Evolutionary conservation across 2,888 invertebrate species (phyloP).

Genomic region (Drosophila ustulata): DNA sequence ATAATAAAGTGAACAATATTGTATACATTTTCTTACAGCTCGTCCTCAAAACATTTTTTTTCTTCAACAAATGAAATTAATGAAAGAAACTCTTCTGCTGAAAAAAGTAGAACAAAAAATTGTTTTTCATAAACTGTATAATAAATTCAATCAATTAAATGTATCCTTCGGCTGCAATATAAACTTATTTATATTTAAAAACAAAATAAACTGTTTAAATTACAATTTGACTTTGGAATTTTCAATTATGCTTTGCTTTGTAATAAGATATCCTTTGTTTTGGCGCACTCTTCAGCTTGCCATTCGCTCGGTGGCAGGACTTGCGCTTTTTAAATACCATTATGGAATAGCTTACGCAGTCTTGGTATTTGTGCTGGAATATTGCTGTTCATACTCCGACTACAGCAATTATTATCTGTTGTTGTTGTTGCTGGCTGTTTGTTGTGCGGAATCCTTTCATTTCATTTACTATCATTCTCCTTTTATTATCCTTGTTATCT

Average conservation of each 20-base stretch:
- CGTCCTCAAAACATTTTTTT: too few relatives aligned
- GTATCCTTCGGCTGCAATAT: too few relatives aligned
- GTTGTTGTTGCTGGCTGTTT: neutral
- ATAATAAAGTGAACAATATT: too few relatives aligned
- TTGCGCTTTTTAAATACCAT: neutral
- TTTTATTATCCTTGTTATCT: conserved; percentile 3
- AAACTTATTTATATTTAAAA: neutral
- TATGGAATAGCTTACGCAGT: neutral
- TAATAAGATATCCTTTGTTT: neutral
- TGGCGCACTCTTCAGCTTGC: neutral
- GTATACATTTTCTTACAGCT: too few relatives aligned
- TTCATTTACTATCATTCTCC: conserved; percentile 1
- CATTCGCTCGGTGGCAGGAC: neutral
- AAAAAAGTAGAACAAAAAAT: too few relatives aligned
- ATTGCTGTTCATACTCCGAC: neutral
- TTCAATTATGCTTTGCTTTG: neutral
- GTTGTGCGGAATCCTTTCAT: conserved; percentile 4
- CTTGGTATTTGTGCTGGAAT: neutral
- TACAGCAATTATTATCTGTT: conserved; percentile 1
- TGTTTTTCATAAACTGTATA: too few relatives aligned
- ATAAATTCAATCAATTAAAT: too few relatives aligned
- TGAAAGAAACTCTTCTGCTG: too few relatives aligned
- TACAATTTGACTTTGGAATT: neutral
- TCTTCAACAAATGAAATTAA: too few relatives aligned
- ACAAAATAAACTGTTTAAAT: neutral